Base-by-base conservation (phyloP, 1,140 invertebrate species). In the Zaprionus camerounensis region DNA sequence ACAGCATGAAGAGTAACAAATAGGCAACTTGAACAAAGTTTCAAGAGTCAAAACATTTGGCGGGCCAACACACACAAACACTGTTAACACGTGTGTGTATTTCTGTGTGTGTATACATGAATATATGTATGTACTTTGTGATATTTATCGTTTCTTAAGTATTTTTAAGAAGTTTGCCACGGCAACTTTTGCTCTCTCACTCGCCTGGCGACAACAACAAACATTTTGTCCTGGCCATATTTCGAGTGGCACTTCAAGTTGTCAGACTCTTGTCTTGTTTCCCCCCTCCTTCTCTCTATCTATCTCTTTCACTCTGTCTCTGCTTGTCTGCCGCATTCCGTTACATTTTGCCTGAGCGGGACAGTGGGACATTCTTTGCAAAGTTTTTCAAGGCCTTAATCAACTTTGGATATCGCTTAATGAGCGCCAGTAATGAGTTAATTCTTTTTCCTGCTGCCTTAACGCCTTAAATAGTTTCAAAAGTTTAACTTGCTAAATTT, bases 71-170 rank as follows among this genome's bases (percentile, higher is more conserved):
- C 34, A 57, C 41, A 41, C 38, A 28, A 1, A 28, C 41, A 20
- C 73, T 34, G 36, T 51, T 26, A 26, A 46, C 17, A 38, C 22
- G n/a, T 34, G 22, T 34, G n/a, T 49, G 38, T 55, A 61, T 66
- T 53, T 59, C 34, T 38, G 11, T 67, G 17, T 59, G 26, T 41
- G 11, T 58, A 11, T 41, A 56, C 49, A 36, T 67, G 57, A 62
- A 57, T 67, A 28, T 72, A 26, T 53, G 36, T 81, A 41, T 77
- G 41, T 79, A 71, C 73, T 78, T 80, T 77, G 63, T 55, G 65
- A 88, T 88, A 88, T 88, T 88, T 88, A 88, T 88, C 84, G 84
- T 81, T 84, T 78, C 84, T 84, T 88, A 88, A 88, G 84, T 88
- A 88, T 88, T 88, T 88, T 90, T 76, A 90, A 88, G 81, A 88